A percentile compares a stretch with the other conserved stretches of the same genome.
Conservation (phyloP, 2,888 invertebrate genomes). For the Rapana venosa region DNA sequence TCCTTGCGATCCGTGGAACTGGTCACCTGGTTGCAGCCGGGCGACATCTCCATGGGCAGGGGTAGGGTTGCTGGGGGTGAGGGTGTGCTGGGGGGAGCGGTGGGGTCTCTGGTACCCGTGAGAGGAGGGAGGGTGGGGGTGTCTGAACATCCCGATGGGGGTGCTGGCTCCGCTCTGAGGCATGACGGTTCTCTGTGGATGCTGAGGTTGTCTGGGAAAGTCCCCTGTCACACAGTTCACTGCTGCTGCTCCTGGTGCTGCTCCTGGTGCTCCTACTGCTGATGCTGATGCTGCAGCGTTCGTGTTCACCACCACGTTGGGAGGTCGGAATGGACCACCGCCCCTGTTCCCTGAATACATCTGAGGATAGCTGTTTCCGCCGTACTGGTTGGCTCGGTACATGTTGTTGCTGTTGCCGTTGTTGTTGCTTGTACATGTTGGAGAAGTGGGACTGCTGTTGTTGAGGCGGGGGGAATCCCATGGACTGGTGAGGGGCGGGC, state of each 20-base stretch:
- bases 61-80: conserved; percentile 48
- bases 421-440: neutral
- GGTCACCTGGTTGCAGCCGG: conserved; percentile 76
- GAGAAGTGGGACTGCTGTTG: conserved; percentile 50
- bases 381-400: conserved; percentile 24
- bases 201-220: conserved; percentile 1
- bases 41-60: conserved; percentile 73
- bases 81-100: conserved; percentile 6
- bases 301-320: neutral
- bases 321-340: neutral
- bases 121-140: conserved; percentile 42
- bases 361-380: conserved; percentile 47
- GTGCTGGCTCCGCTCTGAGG: conserved; percentile 41
- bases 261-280: neutral
- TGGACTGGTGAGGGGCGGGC: conserved; percentile 49
- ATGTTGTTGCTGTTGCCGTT: neutral
- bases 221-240: neutral
- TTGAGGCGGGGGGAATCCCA: conserved; percentile 40
- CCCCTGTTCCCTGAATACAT: conserved; percentile 20
- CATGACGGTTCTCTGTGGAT: neutral
- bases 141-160: conserved; percentile 52
- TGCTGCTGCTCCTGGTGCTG: no score
- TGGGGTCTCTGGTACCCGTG: conserved; percentile 48
- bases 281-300: neutral
- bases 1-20: conserved; percentile 77